A percentile compares a stretch with the other conserved stretches of the same genome.
Evolutionary conservation across 2,888 invertebrate genomes (phyloP).

Genomic region (Cryptosula pallasiana): DNA sequence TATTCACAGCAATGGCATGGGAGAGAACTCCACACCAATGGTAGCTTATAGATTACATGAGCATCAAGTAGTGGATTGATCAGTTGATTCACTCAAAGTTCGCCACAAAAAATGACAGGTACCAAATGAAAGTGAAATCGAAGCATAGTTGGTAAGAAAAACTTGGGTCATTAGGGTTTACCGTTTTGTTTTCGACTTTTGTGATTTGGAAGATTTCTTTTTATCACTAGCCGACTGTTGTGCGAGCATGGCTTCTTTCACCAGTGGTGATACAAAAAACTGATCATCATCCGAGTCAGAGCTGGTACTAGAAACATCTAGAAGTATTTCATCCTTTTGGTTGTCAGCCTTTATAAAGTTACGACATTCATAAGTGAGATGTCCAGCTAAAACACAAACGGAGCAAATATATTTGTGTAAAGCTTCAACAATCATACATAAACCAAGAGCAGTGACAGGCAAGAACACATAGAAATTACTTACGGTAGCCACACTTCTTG

Average conservation of each 20-base stretch:
- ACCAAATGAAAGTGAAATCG: no score
- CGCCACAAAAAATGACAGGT: no score
- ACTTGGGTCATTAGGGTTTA: no score
- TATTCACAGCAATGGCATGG: no score
- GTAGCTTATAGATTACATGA: no score
- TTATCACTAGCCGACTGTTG: background rate
- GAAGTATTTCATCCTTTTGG: conserved; percentile 70
- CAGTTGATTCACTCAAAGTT: no score
- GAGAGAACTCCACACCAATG: no score
- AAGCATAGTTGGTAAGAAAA: no score
- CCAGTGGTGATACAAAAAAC: conserved; percentile 49
- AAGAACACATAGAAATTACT: no score
- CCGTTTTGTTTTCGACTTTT: conserved; percentile 3
- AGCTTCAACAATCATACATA: background rate
- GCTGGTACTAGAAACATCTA: conserved; percentile 91
- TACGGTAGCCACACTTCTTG: conserved; percentile 83
- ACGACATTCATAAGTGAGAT: conserved; percentile 89
- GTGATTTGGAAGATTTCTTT: background rate
- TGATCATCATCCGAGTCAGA: conserved; percentile 74
- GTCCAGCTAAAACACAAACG: conserved; percentile 64
- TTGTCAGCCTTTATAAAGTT: conserved; percentile 92
- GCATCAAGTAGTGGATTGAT: no score
- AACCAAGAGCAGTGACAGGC: no score
- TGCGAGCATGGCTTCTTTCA: background rate
- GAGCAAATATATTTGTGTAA: background rate